Evolutionary conservation across 2,113 vertebrate species (phyloP).

Genomic region (Amphiprion ocellaris): DNA sequence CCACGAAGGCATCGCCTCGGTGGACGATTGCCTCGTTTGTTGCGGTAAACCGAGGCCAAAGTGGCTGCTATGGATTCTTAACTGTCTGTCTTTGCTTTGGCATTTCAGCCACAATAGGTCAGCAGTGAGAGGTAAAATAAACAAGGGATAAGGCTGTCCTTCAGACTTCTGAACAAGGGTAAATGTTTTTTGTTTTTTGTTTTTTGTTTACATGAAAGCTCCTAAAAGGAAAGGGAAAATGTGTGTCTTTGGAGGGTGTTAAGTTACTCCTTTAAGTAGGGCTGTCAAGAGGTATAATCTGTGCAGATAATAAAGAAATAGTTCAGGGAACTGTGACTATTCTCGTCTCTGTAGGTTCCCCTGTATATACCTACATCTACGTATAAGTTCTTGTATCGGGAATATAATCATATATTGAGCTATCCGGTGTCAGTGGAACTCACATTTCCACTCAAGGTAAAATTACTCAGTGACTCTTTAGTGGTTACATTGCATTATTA

Average conservation of each 20-base stretch:
- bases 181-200: not conserved
- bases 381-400: not conserved
- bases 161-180: not conserved
- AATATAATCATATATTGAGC: not conserved
- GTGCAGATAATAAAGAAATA: not conserved
- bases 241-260: not conserved
- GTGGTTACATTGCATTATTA: constrained; percentile 36
- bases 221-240: not conserved
- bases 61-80: constrained; percentile 10
- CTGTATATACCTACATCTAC: not conserved
- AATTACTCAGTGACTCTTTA: constrained; percentile 34
- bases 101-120: not conserved
- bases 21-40: not conserved
- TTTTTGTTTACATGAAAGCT: not conserved
- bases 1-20: constrained; percentile 9
- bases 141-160: not conserved
- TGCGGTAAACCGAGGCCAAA: constrained; percentile 5
- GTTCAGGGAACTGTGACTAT: not conserved
- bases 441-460: constrained; percentile 13
- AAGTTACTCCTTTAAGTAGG: not conserved
- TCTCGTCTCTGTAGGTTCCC: not conserved
- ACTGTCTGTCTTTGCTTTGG: not conserved
- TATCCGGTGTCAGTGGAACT: not conserved
- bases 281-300: not conserved
- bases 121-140: not conserved